Evolutionary conservation across 2,797 vertebrate species (phyloP), one percentile per base, ranked within the genome.

Genomic region (Ficedula albicollis): DNA sequence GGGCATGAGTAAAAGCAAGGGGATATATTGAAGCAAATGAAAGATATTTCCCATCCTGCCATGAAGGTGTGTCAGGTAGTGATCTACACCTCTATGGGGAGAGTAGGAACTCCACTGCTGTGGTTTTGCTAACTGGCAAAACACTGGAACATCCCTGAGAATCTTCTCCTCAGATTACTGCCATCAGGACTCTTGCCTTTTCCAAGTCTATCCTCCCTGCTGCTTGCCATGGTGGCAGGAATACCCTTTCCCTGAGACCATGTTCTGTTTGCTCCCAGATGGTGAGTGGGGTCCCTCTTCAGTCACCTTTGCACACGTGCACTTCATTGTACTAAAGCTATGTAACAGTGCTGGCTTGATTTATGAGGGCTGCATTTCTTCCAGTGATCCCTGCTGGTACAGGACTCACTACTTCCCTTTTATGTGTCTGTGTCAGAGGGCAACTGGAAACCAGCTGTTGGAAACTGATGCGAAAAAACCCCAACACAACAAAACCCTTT

Each of bases 371-470:
- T 96, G 92, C 43, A 95, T 97, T 98, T 98, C 96, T 97, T 96
- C 85, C 95, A 97, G 91, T 97, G 97, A 97, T 98, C 97, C 97
- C 84, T 96, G 97, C 98, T 98, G 98, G 95, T 97, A 97, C 93
- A 94, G 96, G 85, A 93, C 95, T 98, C 90, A 87, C 97, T 96
- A 95, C 84, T 98, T 97, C 96, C 97, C 98, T 98, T 98, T 98
- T 97, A 98, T 98, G 97, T 98, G 95, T 97, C 97, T 97, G 91
- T 89, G 82, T 97, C 97, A 96, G 96, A 95, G 98, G 98, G 97
- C 97, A 98, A 98, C 98, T 98, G 98, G 98, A 78, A 93, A 97
- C 97, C 98, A 98, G 98, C 98, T 98, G 98, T 97, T 97, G 97
- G 97, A 97, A 98, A 97, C 95, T 86, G 90, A 96, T 95, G 87